Conservation (phyloP, 1,140 invertebrate genomes). For the Drosophila nasuta region DNA sequence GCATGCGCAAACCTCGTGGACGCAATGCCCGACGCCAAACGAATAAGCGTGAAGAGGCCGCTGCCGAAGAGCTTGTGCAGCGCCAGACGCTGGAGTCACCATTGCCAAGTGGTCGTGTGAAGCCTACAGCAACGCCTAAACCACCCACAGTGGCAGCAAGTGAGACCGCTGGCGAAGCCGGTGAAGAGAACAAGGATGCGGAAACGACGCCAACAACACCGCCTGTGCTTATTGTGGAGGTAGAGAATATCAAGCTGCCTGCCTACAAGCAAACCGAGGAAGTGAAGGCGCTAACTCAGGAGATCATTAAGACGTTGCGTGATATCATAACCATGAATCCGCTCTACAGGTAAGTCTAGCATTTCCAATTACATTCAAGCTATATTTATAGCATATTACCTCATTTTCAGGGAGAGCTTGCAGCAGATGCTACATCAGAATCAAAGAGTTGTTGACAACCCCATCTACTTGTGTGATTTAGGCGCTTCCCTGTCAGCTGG, state of each 20-base stretch:
- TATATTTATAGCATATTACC: background rate
- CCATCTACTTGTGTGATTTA: conserved; percentile 98
- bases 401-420: conserved; percentile 89
- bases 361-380: background rate
- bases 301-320: conserved; percentile 98
- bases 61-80: conserved; percentile 45
- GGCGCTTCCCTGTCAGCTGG: conserved; percentile 97
- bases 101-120: conserved; percentile 46
- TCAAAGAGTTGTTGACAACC: conserved; percentile 98
- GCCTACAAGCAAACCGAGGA: conserved; percentile 96
- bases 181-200: conserved; percentile 63
- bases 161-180: background rate
- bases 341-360: conserved; percentile 88
- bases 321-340: conserved; percentile 99
- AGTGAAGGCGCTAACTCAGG: conserved; percentile 98
- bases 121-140: conserved; percentile 8
- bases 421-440: conserved; percentile 98
- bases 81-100: conserved; percentile 55
- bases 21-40: conserved; percentile 34
- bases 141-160: background rate
- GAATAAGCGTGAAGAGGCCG: conserved; percentile 35
- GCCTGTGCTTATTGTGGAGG: conserved; percentile 95
- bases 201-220: conserved; percentile 39
- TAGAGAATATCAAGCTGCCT: conserved; percentile 96
- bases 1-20: conserved; percentile 85